Conservation (phyloP, 2,113 vertebrate genomes). For the Oreochromis tanganicae region DNA sequence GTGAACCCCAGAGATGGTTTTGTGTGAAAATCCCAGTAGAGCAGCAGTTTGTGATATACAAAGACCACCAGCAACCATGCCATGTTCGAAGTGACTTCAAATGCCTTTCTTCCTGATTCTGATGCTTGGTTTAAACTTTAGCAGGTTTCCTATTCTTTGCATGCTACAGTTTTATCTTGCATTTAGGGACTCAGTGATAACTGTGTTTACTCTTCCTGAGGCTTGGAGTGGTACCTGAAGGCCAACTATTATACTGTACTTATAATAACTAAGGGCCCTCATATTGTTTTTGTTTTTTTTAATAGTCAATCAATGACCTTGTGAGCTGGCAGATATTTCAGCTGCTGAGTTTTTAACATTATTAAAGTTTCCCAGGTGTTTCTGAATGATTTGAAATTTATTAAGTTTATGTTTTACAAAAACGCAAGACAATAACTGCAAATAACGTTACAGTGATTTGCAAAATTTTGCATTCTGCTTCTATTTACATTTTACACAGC, state of each 20-base stretch:
- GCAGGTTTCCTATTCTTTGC: not conserved
- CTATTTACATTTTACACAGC: not conserved
- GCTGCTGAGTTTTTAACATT: accelerated
- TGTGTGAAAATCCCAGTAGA: not conserved
- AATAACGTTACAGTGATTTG: not conserved
- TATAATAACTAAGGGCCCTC: not conserved
- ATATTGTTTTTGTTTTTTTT: not conserved
- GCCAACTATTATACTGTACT: not conserved
- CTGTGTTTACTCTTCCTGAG: not conserved
- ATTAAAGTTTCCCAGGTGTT: not conserved
- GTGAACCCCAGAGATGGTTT: not conserved
- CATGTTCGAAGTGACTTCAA: not conserved
- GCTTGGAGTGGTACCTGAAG: not conserved
- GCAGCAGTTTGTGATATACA: accelerated
- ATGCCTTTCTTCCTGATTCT: not conserved
- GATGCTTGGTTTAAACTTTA: not conserved
- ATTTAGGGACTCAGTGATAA: not conserved
- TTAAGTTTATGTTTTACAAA: not conserved
- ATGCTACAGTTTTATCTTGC: not conserved
- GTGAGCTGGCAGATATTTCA: not conserved
- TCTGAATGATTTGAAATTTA: not conserved
- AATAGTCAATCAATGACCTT: not conserved
- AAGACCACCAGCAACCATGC: not conserved
- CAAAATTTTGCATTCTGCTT: accelerated
- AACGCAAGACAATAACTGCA: not conserved